These are phyloP conservation scores for Drosophila tsacasi DNA, from an alignment of 1,140 invertebrate genomes.

Conservation along the genomic window DNA sequence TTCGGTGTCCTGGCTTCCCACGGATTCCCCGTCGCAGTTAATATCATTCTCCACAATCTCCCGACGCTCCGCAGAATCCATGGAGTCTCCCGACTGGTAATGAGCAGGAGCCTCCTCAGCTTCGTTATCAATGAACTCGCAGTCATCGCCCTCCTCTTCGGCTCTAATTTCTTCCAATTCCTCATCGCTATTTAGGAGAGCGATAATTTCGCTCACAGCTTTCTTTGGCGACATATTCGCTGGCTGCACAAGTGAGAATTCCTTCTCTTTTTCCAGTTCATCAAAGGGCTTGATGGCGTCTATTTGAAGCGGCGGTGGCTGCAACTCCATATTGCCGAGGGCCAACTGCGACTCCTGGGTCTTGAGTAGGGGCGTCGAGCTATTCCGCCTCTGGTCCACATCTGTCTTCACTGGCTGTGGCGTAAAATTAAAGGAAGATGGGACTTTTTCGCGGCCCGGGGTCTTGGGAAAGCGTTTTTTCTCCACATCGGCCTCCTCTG, in stretches of 20 bases:
- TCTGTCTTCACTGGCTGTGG: constrained; percentile 10
- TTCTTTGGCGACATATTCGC: constrained; percentile 5
- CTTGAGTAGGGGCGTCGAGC: constrained; percentile 62
- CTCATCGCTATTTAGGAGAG: constrained; percentile 26
- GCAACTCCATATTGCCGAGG: background rate
- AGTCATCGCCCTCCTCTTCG: background rate
- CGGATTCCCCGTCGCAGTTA: constrained; percentile 64
- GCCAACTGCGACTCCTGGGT: constrained; percentile 2
- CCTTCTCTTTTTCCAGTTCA: constrained; percentile 7
- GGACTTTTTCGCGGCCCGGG: constrained; percentile 40
- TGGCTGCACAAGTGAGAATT: background rate
- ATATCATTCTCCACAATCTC: constrained; percentile 72
- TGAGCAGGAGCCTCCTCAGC: constrained; percentile 42
- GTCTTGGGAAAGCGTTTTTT: constrained; percentile 70
- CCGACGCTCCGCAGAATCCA: constrained; percentile 55
- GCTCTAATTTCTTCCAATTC: constrained; percentile 3
- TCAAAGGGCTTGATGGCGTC: constrained; percentile 48
- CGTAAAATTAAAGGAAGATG: background rate
- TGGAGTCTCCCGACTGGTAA: constrained; percentile 77
- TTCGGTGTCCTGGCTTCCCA: constrained; percentile 74
- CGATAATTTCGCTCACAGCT: background rate
- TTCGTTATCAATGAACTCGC: constrained; percentile 57
- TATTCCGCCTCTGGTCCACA: constrained; percentile 43
- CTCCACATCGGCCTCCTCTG: background rate
- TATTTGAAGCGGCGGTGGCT: constrained; percentile 40